Conservation (phyloP, 2,797 vertebrate species). For the Helicolenus hilgendorfi region DNA sequence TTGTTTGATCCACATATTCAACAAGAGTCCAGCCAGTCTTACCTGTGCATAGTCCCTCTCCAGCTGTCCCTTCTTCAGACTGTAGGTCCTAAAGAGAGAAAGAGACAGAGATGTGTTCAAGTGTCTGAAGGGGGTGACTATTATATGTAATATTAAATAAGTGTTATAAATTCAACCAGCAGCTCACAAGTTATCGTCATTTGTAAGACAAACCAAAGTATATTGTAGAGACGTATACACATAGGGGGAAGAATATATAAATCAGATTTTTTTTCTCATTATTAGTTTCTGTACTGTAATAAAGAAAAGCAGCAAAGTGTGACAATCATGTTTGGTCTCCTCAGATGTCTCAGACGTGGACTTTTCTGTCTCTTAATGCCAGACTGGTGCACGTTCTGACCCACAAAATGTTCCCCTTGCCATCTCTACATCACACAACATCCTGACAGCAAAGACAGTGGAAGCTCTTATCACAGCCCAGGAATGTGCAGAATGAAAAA, state of each 20-base stretch:
- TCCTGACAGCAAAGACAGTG: constrained; percentile 58
- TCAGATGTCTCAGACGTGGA: not conserved
- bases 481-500: constrained; percentile 78
- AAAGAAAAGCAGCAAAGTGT: not conserved
- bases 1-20: not conserved
- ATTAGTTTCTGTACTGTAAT: not conserved
- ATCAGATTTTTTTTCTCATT: not conserved
- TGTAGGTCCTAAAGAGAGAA: constrained; percentile 93
- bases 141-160: not conserved
- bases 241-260: not conserved
- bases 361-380: not conserved
- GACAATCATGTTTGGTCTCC: not conserved
- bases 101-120: constrained; percentile 17
- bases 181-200: not conserved
- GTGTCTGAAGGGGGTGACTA: not conserved
- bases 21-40: constrained; percentile 29
- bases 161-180: not conserved
- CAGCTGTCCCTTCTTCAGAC: constrained; percentile 97
- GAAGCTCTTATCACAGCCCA: constrained; percentile 67
- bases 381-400: not conserved
- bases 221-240: not conserved
- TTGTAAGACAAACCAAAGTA: not conserved
- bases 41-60: constrained; percentile 98
- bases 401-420: constrained; percentile 8
- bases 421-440: constrained; percentile 37